Percentiles rank a stretch among this genome's conserved stretches.
Evolutionary conservation across 2,888 invertebrate species (phyloP).

Genomic region (Oligia fasciuncula): DNA sequence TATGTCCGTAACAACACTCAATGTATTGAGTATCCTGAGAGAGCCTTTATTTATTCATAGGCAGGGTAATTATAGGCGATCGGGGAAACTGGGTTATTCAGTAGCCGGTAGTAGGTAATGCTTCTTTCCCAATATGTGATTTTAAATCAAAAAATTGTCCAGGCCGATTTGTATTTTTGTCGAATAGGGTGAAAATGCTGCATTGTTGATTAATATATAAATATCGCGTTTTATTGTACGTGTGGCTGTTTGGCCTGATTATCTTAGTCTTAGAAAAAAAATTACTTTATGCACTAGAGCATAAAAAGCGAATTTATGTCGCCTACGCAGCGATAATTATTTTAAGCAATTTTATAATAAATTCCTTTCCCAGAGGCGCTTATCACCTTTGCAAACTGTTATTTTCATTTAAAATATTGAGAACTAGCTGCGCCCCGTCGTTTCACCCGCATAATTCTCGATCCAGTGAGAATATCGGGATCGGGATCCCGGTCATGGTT

Average conservation of each 20-base stretch:
- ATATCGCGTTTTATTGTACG: no score
- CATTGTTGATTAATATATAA: background rate
- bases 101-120: background rate
- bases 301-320: no score
- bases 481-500: no score
- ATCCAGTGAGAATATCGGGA: background rate
- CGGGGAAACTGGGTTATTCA: conserved; percentile 35
- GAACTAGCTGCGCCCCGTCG: background rate
- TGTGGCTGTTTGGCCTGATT: no score
- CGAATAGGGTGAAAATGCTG: background rate
- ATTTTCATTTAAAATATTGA: background rate
- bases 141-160: conserved; percentile 7
- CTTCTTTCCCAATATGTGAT: conserved; percentile 11
- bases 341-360: background rate
- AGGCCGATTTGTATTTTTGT: background rate
- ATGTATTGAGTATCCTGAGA: conserved; percentile 4
- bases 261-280: no score
- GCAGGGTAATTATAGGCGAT: conserved; percentile 41
- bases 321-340: background rate
- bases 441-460: background rate
- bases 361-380: background rate
- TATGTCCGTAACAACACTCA: conserved; percentile 21
- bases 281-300: no score
- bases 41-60: conserved; percentile 46
- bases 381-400: background rate